A percentile compares a stretch with the other conserved stretches of the same genome.
Conservation (phyloP, 2,797 vertebrate species). For the Scleropages formosus region DNA sequence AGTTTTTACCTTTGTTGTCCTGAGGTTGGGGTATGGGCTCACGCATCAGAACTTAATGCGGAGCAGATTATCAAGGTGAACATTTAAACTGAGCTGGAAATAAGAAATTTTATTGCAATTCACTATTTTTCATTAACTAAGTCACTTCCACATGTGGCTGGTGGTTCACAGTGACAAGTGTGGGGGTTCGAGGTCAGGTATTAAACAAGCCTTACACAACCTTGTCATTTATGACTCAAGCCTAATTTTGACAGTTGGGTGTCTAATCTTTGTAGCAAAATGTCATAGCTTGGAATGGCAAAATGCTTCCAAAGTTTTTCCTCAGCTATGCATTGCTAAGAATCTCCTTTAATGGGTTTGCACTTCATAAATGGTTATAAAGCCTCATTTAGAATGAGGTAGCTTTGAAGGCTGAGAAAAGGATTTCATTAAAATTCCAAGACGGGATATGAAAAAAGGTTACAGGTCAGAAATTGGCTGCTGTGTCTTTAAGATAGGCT, state of each 20-base stretch:
- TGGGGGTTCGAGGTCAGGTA: neutral
- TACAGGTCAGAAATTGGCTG: slow-evolving; percentile 63
- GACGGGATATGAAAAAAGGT: slow-evolving; percentile 40
- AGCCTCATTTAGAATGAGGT: slow-evolving; percentile 63
- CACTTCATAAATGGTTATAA: slow-evolving; percentile 66
- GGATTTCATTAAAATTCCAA: slow-evolving; percentile 65
- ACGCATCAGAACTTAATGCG: neutral
- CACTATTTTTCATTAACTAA: neutral
- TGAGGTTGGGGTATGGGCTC: neutral
- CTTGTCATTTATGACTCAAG: too few relatives aligned
- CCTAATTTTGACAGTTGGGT: neutral
- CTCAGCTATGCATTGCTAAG: neutral
- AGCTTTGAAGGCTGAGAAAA: slow-evolving; percentile 35
- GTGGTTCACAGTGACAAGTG: neutral
- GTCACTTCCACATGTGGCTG: neutral
- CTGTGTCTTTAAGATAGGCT: slow-evolving; percentile 74
- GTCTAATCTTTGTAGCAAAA: neutral
- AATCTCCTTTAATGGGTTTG: slow-evolving; percentile 58
- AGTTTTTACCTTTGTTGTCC: neutral
- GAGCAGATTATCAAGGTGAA: slow-evolving; percentile 2
- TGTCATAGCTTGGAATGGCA: neutral
- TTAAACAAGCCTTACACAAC: too few relatives aligned
- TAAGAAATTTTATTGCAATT: neutral
- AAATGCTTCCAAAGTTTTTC: neutral
- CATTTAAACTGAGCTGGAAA: neutral